A percentile compares a stretch with the other conserved stretches of the same genome.
These are phyloP conservation scores for Agrilus planipennis DNA, from an alignment of 1,140 invertebrate species.

Conservation along the genomic window DNA sequence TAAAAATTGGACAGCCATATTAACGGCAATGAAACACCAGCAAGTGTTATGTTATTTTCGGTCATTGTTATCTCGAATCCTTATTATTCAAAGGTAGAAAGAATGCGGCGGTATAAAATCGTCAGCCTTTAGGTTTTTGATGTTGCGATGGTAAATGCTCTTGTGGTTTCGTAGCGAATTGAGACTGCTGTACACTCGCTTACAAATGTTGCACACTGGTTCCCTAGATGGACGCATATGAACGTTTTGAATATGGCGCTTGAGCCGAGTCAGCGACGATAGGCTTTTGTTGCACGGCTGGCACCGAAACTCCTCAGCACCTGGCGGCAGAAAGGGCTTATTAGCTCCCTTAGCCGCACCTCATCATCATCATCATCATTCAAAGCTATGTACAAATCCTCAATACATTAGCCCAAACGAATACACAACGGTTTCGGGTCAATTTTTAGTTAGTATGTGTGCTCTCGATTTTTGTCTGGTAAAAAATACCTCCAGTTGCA, in stretches of 20 bases:
- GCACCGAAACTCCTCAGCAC: slow-evolving; percentile 69
- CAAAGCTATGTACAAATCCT: slow-evolving; percentile 24
- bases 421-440: no score
- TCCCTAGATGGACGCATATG: slow-evolving; percentile 74
- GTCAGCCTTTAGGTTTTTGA: slow-evolving; percentile 38
- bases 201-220: slow-evolving; percentile 79
- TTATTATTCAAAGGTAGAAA: slow-evolving; percentile 26
- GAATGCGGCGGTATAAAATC: slow-evolving; percentile 30
- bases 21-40: no score
- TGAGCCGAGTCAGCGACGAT: slow-evolving; percentile 68
- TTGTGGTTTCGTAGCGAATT: slow-evolving; percentile 80
- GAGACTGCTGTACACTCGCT: slow-evolving; percentile 74
- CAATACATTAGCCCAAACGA: no score
- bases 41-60: no score
- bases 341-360: slow-evolving; percentile 20
- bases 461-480: no score
- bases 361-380: no score
- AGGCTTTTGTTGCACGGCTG: slow-evolving; percentile 80
- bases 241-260: slow-evolving; percentile 77
- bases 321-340: slow-evolving; percentile 27
- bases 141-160: slow-evolving; percentile 71
- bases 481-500: no score
- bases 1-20: no score
- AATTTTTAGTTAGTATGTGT: no score
- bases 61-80: neutral